Evolutionary conservation across 1,140 invertebrate genomes (phyloP), one percentile per base, ranked within the genome.

Genomic region (Platorchestia sp.): DNA sequence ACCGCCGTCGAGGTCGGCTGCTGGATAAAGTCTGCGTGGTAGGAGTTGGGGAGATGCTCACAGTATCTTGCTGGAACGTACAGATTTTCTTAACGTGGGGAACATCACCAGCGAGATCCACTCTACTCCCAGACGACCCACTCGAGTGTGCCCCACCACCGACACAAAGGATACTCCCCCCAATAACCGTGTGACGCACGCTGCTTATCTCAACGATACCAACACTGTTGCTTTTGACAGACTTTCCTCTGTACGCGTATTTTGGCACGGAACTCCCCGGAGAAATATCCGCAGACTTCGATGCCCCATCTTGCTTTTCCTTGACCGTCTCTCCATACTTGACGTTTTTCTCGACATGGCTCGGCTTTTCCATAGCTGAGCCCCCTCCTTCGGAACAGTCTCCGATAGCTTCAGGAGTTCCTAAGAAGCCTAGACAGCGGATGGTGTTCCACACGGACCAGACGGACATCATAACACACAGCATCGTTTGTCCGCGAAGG

Each of bases 381-480:
- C 45, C 45, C 3, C 47, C 53, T 27, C 45, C 27, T 95, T 95
- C 75, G 47, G 95, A 86, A 95, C 75, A 95, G 86, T 86, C 59
- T 47, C 45, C 27, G 95, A 59, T 42, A 27, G 95, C 91, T 59
- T 75, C 87, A 40, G 90, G 75, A 95, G 95, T 93, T 45, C 91
- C 91, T 36, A 93, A 40, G 91, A 93, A 93, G 44, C 91, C 91
- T 44, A 93, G 40, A 36, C 91, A 93, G 91, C 91, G 91, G 45
- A 95, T 95, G 90, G 95, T 95, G 41, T 96, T 95, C 96, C 96
- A 96, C 95, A 95, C 96, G 89, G 95, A 96, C 96, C 96, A 96
- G 75, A 96, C 96, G 27, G 96, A 96, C 96, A 96, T 95, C 96
- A 96, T 96, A 86, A 96, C 96, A 27, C 95, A 96, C 47, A 96